phyloP scores from a whole-genome alignment of 2,888 invertebrate genomes.

The Melanargia galathea region DNA sequence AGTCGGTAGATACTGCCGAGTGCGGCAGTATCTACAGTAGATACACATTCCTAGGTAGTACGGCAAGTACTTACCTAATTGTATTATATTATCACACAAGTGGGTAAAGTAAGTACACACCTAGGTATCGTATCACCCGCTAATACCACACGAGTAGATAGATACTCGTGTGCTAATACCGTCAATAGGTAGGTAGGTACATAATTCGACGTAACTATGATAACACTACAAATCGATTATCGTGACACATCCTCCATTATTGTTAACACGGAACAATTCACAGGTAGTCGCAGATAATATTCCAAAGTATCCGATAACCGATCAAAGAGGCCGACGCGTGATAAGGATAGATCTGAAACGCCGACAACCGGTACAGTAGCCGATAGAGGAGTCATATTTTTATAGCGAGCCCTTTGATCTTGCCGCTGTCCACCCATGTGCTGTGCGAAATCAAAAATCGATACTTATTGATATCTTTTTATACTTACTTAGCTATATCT shows the following conservation, averaged over 20 bases:
- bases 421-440: constrained; percentile 46
- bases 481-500: no score
- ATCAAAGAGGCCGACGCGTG: constrained; percentile 61
- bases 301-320: constrained; percentile 63
- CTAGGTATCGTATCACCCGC: background rate
- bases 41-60: no score
- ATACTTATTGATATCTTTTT: constrained; percentile 23
- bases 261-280: constrained; percentile 60
- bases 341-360: constrained; percentile 60
- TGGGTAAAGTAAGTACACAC: background rate
- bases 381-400: constrained; percentile 57
- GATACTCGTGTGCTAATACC: no score
- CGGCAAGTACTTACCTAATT: no score
- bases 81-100: no score
- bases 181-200: constrained; percentile 3
- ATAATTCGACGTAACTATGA: constrained; percentile 29
- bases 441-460: constrained; percentile 38
- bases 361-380: constrained; percentile 66
- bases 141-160: no score
- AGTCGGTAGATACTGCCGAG: no score
- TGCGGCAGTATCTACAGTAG: no score
- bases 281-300: constrained; percentile 66
- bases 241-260: constrained; percentile 50
- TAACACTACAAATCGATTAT: constrained; percentile 45
- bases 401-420: constrained; percentile 61